A percentile compares a stretch with the other conserved stretches of the same genome.
Conservation (phyloP, 2,888 invertebrate genomes). For the Macrosoma leucophasiata region DNA sequence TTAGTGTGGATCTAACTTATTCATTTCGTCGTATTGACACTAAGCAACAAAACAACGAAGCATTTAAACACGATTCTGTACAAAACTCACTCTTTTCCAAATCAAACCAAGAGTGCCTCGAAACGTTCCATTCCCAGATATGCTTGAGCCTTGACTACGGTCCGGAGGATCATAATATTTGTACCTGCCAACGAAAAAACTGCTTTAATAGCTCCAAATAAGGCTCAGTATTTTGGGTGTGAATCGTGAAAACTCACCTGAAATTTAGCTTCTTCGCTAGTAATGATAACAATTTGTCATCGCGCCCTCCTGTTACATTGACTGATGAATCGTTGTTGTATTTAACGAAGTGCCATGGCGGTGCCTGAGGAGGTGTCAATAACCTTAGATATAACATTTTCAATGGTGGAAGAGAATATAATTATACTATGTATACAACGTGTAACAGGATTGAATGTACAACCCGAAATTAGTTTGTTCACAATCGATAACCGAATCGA, state of each 20-base stretch:
- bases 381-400: too few relatives aligned
- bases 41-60: too few relatives aligned
- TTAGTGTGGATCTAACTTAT: too few relatives aligned
- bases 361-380: slow-evolving; percentile 73
- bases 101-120: slow-evolving; percentile 83
- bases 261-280: slow-evolving; percentile 82
- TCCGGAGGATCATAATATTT: slow-evolving; percentile 84
- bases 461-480: too few relatives aligned
- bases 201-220: too few relatives aligned
- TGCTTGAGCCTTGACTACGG: slow-evolving; percentile 80
- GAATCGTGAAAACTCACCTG: slow-evolving; percentile 49
- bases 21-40: too few relatives aligned
- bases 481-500: too few relatives aligned
- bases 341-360: slow-evolving; percentile 85
- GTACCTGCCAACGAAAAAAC: slow-evolving; percentile 58
- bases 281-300: slow-evolving; percentile 80
- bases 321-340: slow-evolving; percentile 74
- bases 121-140: slow-evolving; percentile 79
- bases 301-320: slow-evolving; percentile 81
- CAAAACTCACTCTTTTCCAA: slow-evolving; percentile 78
- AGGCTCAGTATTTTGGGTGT: background rate
- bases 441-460: too few relatives aligned
- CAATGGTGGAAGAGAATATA: too few relatives aligned
- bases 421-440: too few relatives aligned
- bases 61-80: too few relatives aligned